phyloP scores from a whole-genome alignment of 2,797 vertebrate genomes.

The Sebastes matsubarae region DNA sequence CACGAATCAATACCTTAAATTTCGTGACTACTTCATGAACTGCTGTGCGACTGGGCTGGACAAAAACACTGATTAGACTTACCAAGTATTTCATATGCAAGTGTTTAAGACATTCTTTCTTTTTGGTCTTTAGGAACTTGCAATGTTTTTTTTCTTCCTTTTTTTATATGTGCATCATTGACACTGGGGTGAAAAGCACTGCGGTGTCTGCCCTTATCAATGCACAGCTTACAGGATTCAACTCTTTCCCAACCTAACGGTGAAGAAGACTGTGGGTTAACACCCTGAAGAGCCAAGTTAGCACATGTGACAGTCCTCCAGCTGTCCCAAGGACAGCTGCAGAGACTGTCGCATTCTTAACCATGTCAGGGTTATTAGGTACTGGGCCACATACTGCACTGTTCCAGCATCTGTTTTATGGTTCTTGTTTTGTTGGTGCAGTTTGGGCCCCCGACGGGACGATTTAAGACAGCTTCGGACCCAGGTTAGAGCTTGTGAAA shows the following conservation, averaged over 20 bases:
- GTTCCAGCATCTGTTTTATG: background rate
- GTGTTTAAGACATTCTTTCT: slow-evolving; percentile 65
- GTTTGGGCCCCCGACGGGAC: background rate
- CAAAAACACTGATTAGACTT: slow-evolving; percentile 63
- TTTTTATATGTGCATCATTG: slow-evolving; percentile 49
- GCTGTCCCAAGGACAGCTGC: slow-evolving; percentile 76
- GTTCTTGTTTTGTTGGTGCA: slow-evolving; percentile 1
- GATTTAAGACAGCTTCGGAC: slow-evolving; percentile 36
- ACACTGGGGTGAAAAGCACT: slow-evolving; percentile 78
- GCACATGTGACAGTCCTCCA: slow-evolving; percentile 53
- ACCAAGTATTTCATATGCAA: slow-evolving; percentile 45
- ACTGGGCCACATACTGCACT: slow-evolving; percentile 15
- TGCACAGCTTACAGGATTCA: slow-evolving; percentile 62
- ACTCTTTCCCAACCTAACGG: slow-evolving; percentile 30
- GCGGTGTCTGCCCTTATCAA: slow-evolving; percentile 78
- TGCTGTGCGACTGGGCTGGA: too few relatives aligned
- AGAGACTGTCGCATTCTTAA: slow-evolving; percentile 59
- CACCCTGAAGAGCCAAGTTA: slow-evolving; percentile 31
- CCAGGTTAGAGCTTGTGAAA: background rate
- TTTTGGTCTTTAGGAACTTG: slow-evolving; percentile 67
- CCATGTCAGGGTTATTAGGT: slow-evolving; percentile 37
- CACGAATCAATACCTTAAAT: too few relatives aligned
- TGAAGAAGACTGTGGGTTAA: slow-evolving; percentile 33
- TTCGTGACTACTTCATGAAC: too few relatives aligned
- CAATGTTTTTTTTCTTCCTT: slow-evolving; percentile 23